Evolutionary conservation across 2,888 invertebrate genomes (phyloP).

Genomic region (Lasioglossum villosulum): DNA sequence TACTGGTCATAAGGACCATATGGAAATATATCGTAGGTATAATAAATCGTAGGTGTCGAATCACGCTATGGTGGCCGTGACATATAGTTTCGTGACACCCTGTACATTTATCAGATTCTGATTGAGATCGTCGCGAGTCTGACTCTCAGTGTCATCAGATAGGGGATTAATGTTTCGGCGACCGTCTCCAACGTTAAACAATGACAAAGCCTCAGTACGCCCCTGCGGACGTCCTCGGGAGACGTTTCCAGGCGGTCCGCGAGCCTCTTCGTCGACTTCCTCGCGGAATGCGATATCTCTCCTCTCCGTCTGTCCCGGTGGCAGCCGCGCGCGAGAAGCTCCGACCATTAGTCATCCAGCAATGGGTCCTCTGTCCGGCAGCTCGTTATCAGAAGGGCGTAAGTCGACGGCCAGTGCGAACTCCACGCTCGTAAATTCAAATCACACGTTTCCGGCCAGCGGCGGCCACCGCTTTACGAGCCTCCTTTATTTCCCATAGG

Average conservation of each 20-base stretch:
- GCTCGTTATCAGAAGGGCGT: conserved; percentile 67
- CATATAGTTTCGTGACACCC: too few species aligned
- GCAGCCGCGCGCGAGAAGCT: conserved; percentile 38
- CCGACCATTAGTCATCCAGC: conserved; percentile 72
- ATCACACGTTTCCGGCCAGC: conserved; percentile 67
- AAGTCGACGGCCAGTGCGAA: conserved; percentile 65
- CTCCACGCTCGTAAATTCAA: conserved; percentile 66
- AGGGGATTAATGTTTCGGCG: not conserved
- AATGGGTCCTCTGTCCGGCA: conserved; percentile 72
- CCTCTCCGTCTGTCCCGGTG: conserved; percentile 34
- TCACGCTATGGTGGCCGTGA: too few species aligned
- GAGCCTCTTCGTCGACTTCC: conserved; percentile 41
- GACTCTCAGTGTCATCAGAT: not conserved
- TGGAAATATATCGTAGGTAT: too few species aligned
- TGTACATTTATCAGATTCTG: not conserved
- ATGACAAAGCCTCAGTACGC: not conserved
- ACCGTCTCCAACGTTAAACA: not conserved
- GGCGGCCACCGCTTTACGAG: conserved; percentile 26
- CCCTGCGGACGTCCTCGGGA: not conserved
- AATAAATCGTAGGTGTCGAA: too few species aligned
- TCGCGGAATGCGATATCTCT: conserved; percentile 63
- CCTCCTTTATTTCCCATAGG: conserved; percentile 29
- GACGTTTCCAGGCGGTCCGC: conserved; percentile 22
- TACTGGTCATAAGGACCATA: too few species aligned
- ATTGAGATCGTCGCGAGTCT: not conserved